Evolutionary conservation across 2,113 vertebrate genomes (phyloP).

Genomic region (Xenopus laevis): DNA sequence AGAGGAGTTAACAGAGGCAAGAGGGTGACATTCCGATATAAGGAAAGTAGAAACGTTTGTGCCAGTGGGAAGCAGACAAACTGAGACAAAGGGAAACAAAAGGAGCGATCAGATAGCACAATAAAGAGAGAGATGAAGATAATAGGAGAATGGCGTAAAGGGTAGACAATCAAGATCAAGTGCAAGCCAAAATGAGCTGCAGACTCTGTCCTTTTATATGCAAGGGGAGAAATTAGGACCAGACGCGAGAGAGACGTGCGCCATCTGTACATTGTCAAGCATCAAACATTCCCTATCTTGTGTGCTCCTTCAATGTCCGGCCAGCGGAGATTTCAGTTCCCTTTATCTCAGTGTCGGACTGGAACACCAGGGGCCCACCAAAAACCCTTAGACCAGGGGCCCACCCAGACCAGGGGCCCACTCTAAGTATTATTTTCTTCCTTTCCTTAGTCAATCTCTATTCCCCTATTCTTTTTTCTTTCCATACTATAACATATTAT

Average conservation of each 20-base stretch:
- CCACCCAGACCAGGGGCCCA: too few species aligned
- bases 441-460: too few species aligned
- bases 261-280: slow-evolving; percentile 39
- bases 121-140: slow-evolving; percentile 18
- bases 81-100: not conserved
- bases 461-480: too few species aligned
- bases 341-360: too few species aligned
- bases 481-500: too few species aligned
- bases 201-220: slow-evolving; percentile 29
- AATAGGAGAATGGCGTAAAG: slow-evolving; percentile 33
- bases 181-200: slow-evolving; percentile 28
- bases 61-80: not conserved
- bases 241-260: slow-evolving; percentile 19
- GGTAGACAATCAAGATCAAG: slow-evolving; percentile 25
- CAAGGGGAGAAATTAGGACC: slow-evolving; percentile 39
- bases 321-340: slow-evolving; percentile 22
- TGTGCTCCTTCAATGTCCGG: slow-evolving; percentile 29
- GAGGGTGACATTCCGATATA: too few species aligned
- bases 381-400: too few species aligned
- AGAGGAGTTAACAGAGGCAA: too few species aligned
- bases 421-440: too few species aligned
- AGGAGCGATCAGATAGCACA: slow-evolving; percentile 8
- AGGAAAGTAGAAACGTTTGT: too few species aligned
- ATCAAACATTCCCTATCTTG: slow-evolving; percentile 33
- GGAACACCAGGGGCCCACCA: too few species aligned